Conservation (phyloP, 2,113 vertebrate genomes). For the Spheniscus mendiculus region DNA sequence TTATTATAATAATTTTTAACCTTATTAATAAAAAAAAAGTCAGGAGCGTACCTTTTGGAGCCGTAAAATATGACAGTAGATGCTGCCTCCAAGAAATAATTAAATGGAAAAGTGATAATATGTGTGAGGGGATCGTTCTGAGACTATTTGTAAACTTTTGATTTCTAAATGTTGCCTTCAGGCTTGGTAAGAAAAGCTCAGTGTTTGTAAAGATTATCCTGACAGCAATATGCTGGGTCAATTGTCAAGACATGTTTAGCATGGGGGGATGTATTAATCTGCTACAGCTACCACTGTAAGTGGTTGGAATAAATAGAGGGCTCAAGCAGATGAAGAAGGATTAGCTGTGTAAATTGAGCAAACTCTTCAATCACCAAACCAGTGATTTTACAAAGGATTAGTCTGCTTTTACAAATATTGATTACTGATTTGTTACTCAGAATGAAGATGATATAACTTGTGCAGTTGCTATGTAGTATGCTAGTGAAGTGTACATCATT, state of each 20-base stretch:
- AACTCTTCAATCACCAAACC: conserved; percentile 83
- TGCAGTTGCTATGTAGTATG: conserved; percentile 65
- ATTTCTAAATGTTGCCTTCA: conserved; percentile 72
- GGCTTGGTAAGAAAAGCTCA: conserved; percentile 68
- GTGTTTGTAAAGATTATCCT: conserved; percentile 81
- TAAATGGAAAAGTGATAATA: not conserved
- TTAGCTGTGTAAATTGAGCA: conserved; percentile 85
- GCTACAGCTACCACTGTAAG: conserved; percentile 66
- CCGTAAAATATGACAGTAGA: not conserved
- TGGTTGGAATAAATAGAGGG: conserved; percentile 79
- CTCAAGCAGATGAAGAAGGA: conserved; percentile 85
- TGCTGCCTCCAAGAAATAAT: not conserved
- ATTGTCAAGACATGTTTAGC: conserved; percentile 79
- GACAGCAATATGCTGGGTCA: conserved; percentile 77
- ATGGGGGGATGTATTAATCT: conserved; percentile 77
- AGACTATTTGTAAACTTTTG: conserved; percentile 75
- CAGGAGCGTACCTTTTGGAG: not conserved
- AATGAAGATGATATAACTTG: conserved; percentile 74
- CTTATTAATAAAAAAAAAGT: not conserved
- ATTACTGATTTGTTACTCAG: conserved; percentile 82
- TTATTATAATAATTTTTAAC: not conserved
- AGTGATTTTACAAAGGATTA: conserved; percentile 87
- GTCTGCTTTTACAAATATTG: conserved; percentile 84
- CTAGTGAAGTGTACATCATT: conserved; percentile 75
- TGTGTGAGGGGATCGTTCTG: not conserved